Base-by-base conservation (phyloP, 2,888 invertebrate species). In the Scaptodrosophila latifasciaeformis region DNA sequence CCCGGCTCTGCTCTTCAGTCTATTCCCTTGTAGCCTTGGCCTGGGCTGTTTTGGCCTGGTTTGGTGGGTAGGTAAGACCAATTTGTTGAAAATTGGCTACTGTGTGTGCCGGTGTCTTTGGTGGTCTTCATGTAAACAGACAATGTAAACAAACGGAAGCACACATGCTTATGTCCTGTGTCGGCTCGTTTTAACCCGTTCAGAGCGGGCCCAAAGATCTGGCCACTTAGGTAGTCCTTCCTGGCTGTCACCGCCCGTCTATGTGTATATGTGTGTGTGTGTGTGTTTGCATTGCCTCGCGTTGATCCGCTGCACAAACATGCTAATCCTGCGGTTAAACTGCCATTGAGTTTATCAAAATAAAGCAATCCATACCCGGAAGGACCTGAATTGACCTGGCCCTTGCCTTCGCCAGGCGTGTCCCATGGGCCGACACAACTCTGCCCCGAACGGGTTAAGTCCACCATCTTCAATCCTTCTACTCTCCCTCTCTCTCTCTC, bases 301-400 rank as follows among this genome's bases (percentile, higher is more conserved):
- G 70, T 62, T 79, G 70, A 76, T 78, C 75, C 78, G 67, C 57
- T 71, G 68, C 65, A 76, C 70, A 81, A 82, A 82, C 80, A 82
- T 69, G 79, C 78, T 85, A 83, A 84, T 84, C 82, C 83, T 85
- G 84, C 77, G 85, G 84, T 85, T 83, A 80, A 78, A 82, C 74
- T 80, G 70, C 75, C 74, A 82, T 83, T 79, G 81, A 82, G 80
- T 71, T 67, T 62, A 79, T 79, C 76, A 78, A 82, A 83, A 83
- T 82, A 83, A 65, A 69, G 60, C 63, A 49, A 42, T 43, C 42
- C 46, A 53, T 71, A 74, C 67, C 62, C 74, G 67, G 74, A 81
- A 81, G 70, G 65, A 72, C 62, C 12, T n/a, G n/a, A n/a, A n/a
- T n/a, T n/a, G n/a, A n/a, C n/a, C n/a, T n/a, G n/a, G n/a, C n/a